A percentile compares a stretch with the other conserved stretches of the same genome.
Conservation (phyloP, 2,888 invertebrate genomes). For the Lacanobia oleracea region DNA sequence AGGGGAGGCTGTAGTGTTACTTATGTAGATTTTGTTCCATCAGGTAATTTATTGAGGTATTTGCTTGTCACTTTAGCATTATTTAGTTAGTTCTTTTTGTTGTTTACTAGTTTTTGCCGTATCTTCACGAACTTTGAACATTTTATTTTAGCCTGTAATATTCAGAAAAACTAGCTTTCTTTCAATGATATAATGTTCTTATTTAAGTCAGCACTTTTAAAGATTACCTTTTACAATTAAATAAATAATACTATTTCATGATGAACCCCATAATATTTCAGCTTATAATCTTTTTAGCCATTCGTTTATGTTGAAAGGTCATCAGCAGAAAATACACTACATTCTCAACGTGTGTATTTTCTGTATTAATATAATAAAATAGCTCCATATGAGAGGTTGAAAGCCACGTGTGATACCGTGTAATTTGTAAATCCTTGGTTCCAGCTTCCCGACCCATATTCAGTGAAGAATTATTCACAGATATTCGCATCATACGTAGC, state of each 20-base stretch:
- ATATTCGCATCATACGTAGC: slow-evolving; percentile 13
- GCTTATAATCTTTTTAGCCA: no score
- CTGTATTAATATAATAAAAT: slow-evolving; percentile 11
- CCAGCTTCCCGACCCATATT: slow-evolving; percentile 18
- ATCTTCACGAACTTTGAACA: no score
- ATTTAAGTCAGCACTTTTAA: no score
- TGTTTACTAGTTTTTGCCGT: neutral
- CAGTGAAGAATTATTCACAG: slow-evolving; percentile 27
- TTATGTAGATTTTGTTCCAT: slow-evolving; percentile 2
- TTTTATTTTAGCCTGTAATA: no score
- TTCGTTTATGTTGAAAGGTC: no score
- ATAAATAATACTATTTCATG: no score
- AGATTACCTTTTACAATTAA: no score
- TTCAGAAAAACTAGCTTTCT: no score
- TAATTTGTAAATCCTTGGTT: slow-evolving; percentile 36
- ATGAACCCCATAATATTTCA: no score
- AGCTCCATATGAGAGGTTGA: neutral
- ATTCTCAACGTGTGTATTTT: neutral
- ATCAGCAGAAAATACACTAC: neutral
- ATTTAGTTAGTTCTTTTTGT: neutral
- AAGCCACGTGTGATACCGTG: slow-evolving; percentile 29
- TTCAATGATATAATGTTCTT: no score
- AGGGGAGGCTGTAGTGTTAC: neutral
- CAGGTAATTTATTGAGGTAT: neutral
- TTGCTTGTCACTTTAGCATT: neutral